phyloP scores from a whole-genome alignment of 2,113 vertebrate species.

The Rhinogobius similis region DNA sequence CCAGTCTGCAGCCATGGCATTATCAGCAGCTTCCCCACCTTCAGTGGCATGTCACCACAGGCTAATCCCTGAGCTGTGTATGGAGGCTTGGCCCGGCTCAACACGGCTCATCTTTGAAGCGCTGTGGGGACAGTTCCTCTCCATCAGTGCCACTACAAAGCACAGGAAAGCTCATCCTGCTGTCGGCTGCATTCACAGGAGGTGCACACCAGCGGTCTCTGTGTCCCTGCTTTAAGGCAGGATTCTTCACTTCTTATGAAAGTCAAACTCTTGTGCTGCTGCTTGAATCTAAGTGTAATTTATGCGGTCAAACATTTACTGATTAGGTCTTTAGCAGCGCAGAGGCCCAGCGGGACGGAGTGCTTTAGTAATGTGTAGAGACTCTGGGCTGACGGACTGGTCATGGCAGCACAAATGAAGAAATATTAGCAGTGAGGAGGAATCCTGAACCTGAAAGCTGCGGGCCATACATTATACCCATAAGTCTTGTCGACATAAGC shows the following conservation, averaged over 20 bases:
- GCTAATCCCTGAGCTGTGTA: constrained; percentile 56
- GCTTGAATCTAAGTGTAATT: constrained; percentile 20
- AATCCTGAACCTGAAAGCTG: constrained; percentile 41
- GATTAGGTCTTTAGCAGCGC: constrained; percentile 33
- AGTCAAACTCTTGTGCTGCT: constrained; percentile 17
- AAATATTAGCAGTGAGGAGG: constrained; percentile 56
- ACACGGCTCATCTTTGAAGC: constrained; percentile 41
- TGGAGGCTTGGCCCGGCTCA: constrained; percentile 33
- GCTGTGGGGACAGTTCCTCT: constrained; percentile 22
- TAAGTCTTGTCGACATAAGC: constrained; percentile 64
- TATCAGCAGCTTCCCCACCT: constrained; percentile 57
- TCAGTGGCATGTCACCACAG: constrained; percentile 51
- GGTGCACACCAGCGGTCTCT: background rate
- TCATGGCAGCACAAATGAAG: constrained; percentile 55
- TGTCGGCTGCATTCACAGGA: constrained; percentile 41
- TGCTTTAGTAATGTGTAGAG: constrained; percentile 23
- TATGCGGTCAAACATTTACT: constrained; percentile 10
- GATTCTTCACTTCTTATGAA: constrained; percentile 7
- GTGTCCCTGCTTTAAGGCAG: constrained; percentile 16
- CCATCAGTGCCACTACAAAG: constrained; percentile 30
- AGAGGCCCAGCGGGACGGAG: background rate
- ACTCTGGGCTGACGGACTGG: constrained; percentile 25
- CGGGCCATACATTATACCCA: constrained; percentile 70
- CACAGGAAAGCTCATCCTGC: constrained; percentile 30
- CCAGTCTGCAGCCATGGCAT: constrained; percentile 51